Conservation (phyloP, 1,140 invertebrate species). For the Heliothis virescens region DNA sequence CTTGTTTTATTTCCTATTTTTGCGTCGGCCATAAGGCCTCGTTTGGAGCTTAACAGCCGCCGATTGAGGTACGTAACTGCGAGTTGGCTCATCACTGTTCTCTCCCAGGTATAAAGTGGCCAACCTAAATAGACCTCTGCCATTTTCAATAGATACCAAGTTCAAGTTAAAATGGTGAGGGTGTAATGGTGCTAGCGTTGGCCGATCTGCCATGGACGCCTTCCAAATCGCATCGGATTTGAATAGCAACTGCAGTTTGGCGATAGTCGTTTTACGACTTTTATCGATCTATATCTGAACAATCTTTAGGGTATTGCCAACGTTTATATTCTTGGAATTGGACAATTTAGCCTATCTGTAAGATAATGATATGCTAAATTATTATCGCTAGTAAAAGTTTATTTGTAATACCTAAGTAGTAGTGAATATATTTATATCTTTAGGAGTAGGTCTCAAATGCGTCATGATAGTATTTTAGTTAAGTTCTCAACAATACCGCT, state of each 20-base stretch:
- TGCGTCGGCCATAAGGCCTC: constrained; percentile 62
- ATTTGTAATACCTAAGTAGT: constrained; percentile 1
- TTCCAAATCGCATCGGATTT: constrained; percentile 76
- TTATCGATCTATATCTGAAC: constrained; percentile 56
- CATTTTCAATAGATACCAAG: constrained; percentile 45
- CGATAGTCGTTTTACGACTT: constrained; percentile 66
- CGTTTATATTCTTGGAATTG: constrained; percentile 17
- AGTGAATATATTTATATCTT: neutral
- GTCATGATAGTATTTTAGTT: no score
- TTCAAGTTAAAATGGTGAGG: constrained; percentile 59
- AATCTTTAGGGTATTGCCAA: constrained; percentile 27
- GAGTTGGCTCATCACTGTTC: constrained; percentile 73
- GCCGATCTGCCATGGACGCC: constrained; percentile 64
- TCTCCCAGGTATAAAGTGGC: constrained; percentile 65
- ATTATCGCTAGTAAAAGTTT: neutral
- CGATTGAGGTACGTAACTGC: constrained; percentile 74
- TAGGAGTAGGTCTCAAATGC: neutral
- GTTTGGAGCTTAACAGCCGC: constrained; percentile 74
- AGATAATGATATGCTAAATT: constrained; percentile 3
- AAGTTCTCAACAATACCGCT: no score
- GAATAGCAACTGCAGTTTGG: constrained; percentile 70
- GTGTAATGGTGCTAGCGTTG: constrained; percentile 62
- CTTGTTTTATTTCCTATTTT: constrained; percentile 65
- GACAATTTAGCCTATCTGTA: neutral
- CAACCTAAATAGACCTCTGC: constrained; percentile 56